A percentile compares a stretch with the other conserved stretches of the same genome.
Conservation (phyloP, 2,888 invertebrate genomes). For the Drosophila colorata region DNA sequence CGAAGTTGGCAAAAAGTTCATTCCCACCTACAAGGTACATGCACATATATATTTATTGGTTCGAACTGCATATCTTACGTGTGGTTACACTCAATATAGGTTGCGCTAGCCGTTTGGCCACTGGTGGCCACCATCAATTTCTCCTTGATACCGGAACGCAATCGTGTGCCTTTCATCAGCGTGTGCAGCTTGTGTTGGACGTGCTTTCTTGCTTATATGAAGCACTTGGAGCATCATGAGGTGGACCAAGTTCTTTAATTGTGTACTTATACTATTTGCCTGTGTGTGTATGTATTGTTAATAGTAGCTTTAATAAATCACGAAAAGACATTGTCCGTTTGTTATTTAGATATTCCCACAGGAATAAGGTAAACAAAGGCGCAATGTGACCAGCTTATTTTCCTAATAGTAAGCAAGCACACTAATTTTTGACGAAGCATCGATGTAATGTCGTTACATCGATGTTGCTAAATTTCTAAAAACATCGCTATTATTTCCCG, state of each 20-base stretch:
- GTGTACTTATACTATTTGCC: neutral
- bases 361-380: neutral
- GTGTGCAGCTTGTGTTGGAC: slow-evolving; percentile 91
- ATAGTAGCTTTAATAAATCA: slow-evolving; percentile 37
- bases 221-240: slow-evolving; percentile 87
- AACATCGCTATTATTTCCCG: no score
- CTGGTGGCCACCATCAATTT: slow-evolving; percentile 91
- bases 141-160: slow-evolving; percentile 89
- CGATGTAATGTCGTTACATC: no score
- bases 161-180: slow-evolving; percentile 91
- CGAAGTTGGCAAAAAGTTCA: slow-evolving; percentile 90
- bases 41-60: neutral
- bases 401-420: neutral
- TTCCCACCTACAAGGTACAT: slow-evolving; percentile 88
- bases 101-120: slow-evolving; percentile 90
- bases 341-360: neutral
- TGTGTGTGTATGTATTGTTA: slow-evolving; percentile 24
- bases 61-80: neutral
- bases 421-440: no score
- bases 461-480: no score
- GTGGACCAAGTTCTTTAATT: slow-evolving; percentile 62
- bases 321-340: neutral
- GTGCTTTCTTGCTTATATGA: slow-evolving; percentile 91
- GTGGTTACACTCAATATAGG: slow-evolving; percentile 84
- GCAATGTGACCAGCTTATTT: neutral